Base-by-base conservation (phyloP, 35 echinoderm and acorn worm species). In the Ophioderma brevispina region DNA sequence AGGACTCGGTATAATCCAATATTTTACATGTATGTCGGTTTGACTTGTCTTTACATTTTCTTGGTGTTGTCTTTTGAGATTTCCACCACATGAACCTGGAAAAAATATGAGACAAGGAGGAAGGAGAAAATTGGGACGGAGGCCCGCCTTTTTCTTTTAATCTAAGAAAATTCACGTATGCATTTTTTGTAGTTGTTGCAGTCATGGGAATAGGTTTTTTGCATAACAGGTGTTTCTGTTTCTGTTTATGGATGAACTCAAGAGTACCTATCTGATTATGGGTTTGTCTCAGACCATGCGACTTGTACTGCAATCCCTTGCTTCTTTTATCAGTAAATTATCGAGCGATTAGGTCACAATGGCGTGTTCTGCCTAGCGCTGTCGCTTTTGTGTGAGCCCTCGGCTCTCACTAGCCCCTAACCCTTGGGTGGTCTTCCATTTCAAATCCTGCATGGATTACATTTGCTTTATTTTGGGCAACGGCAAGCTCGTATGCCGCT, bases 381-480 rank as follows among this genome's bases (percentile, higher is more conserved):
- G 39, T 95, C 10, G 92, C 94, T 39, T 80, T 78, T 32, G 38
- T 99, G 11, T 88, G 97, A 76, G 95, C 95, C 78, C 83, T 87
- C 1, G 97, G 89, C 31, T 99, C 81, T 95, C 97, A 4, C 50
- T 95, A 36, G 90, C 95, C 32, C 75, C 34, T 32, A 93, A 92
- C 14, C 76, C 97, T 0, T 99, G 94, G 93, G 36, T 92, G 37
- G 88, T 99, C 75, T 99, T 40, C 94, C 94, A 38, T 92, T 99
- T 92, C 94, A 99, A 77, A 87, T 95, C 1, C 83, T 99, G 40
- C 97, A 99, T 93, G 97, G 3, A 89, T 95, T 38, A 99, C 97
- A 0, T 99, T 90, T 86, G 97, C 93, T 25, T 91, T 91, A 37
- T 93, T 91, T 5, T 99, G 93, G 93, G 91, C 97, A 40, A 91